Base-by-base conservation (phyloP, 2,888 invertebrate genomes). In the Diarsia rubi region DNA sequence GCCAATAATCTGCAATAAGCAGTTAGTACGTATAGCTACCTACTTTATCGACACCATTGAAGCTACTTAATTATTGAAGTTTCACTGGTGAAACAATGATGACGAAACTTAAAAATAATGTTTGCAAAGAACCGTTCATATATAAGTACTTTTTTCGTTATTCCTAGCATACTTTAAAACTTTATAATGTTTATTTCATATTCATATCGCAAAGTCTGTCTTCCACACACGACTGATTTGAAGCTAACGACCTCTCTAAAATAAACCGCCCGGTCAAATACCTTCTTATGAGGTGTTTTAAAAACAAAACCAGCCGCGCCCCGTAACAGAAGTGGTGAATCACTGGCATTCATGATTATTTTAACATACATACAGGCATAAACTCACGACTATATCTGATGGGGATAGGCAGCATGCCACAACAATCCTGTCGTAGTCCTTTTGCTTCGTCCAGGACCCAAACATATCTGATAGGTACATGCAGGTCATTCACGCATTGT, bases 181-280 rank as follows among this genome's bases (percentile, higher is more conserved):
- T n/a, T 52, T 57, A 57, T 49, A 8, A 31, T 21, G 6, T 47
- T 68, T n/a, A 8, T 75, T 75, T n/a, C 76, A 76, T 69, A 79
- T 80, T 75, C 70, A 76, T 75, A 73, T 75, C 59, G 31, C n/a
- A 49, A 44, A 77, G 77, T 79, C 75, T 75, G 72, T 73, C 68
- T 78, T 79, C 54, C 81, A 88, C 83, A 88, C 86, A 79, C 84
- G 83, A 82, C 81, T 90, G 87, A 85, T 71, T 88, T 81, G 68
- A 82, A 77, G 87, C 73, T 80, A 88, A 88, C 82, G 84, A 86
- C 86, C 89, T 85, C 75, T 75, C 81, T 21, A 81, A 89, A 86
- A 88, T 88, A 86, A 85, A 85, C 80, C 69, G 81, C 76, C 45
- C 79, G 81, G 85, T 85, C 86, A 86, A 83, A 68, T 85, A 73